Conservation (phyloP, 2,797 vertebrate species). For the Xiphorhynchus erythropygius region DNA sequence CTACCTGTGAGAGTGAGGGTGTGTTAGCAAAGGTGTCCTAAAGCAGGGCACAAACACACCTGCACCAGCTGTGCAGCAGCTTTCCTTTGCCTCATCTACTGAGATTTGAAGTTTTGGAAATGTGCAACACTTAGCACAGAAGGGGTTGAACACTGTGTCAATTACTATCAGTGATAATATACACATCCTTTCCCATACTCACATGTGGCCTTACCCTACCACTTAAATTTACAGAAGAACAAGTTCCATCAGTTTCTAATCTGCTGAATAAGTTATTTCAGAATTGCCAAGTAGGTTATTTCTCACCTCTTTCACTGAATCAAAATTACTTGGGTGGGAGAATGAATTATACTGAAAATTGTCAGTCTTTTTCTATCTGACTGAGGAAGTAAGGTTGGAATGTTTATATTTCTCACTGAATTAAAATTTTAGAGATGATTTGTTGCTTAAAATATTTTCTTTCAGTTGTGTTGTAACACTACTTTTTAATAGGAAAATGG, state of each 20-base stretch:
- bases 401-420: not conserved
- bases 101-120: not conserved
- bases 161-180: not conserved
- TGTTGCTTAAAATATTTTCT: not conserved
- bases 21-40: not conserved
- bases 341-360: conserved; percentile 5
- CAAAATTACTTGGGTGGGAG: conserved; percentile 24
- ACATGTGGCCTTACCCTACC: not conserved
- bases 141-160: not conserved
- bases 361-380: not conserved
- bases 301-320: conserved; percentile 36
- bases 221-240: not conserved
- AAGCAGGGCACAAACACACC: not conserved
- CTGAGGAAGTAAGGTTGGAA: not conserved
- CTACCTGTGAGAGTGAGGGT: not conserved
- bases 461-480: not conserved
- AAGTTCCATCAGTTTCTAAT: conserved; percentile 22
- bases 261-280: conserved; percentile 38
- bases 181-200: not conserved
- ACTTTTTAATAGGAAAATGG: not conserved
- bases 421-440: conserved; percentile 4
- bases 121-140: not conserved
- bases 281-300: conserved; percentile 52
- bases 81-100: not conserved
- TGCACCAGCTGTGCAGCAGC: not conserved